Conservation (phyloP, 2,797 vertebrate genomes). For the Centropyge bicolor region DNA sequence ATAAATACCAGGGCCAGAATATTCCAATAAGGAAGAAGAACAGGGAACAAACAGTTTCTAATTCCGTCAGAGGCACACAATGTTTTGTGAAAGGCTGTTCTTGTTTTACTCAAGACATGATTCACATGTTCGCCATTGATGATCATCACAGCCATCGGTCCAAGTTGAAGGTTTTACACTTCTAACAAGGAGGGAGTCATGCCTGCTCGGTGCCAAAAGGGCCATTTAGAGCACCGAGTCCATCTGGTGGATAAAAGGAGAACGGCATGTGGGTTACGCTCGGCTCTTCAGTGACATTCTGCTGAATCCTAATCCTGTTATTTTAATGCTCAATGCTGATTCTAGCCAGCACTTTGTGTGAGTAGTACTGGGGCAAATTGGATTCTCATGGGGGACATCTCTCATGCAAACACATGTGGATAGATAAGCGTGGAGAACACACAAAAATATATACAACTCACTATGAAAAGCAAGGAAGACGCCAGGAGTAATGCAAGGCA, state of each 20-base stretch:
- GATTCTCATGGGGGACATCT: conserved; percentile 39
- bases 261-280: conserved; percentile 30
- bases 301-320: conserved; percentile 27
- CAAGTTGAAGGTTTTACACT: conserved; percentile 64
- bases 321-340: conserved; percentile 33
- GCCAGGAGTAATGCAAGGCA: conserved; percentile 79
- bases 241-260: conserved; percentile 75
- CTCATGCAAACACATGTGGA: conserved; percentile 43
- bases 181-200: conserved; percentile 46
- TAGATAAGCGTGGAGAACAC: conserved; percentile 17
- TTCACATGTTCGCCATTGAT: conserved; percentile 41
- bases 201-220: conserved; percentile 21
- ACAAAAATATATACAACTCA: conserved; percentile 27
- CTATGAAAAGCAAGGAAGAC: conserved; percentile 54
- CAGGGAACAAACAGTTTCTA: conserved; percentile 38
- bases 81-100: conserved; percentile 27
- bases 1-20: conserved; percentile 55
- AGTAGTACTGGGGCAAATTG: conserved; percentile 32
- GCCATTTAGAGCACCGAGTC: conserved; percentile 70
- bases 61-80: conserved; percentile 1
- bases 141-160: conserved; percentile 41
- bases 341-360: conserved; percentile 19
- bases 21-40: conserved; percentile 37
- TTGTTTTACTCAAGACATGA: conserved; percentile 32
- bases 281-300: neutral